phyloP scores from a whole-genome alignment of 2,113 vertebrate species.

The Poecile atricapillus region DNA sequence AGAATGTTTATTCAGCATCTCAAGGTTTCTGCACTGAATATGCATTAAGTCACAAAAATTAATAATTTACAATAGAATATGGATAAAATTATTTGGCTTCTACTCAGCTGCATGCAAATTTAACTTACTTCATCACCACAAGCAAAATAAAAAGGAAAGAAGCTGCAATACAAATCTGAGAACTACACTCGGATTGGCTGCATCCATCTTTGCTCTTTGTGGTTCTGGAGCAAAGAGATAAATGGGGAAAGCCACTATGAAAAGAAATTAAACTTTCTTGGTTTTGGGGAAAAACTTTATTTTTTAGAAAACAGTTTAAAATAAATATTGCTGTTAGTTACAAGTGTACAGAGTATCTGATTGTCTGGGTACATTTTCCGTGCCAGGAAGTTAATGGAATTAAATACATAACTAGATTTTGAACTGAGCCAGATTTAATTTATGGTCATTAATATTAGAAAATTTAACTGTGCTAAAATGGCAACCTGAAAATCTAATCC shows the following conservation, averaged over 20 bases:
- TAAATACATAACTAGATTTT: slow-evolving; percentile 26
- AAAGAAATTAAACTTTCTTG: background rate
- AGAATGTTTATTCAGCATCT: background rate
- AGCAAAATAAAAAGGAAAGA: background rate
- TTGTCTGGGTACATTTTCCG: background rate
- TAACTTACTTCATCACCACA: background rate
- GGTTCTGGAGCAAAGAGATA: background rate
- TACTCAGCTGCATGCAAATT: background rate
- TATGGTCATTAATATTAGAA: slow-evolving; percentile 26
- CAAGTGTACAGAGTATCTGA: background rate
- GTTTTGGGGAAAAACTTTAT: background rate
- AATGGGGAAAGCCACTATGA: background rate
- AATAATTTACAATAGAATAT: slow-evolving; percentile 27
- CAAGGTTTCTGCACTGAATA: background rate
- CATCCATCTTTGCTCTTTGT: background rate
- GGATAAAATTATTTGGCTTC: background rate
- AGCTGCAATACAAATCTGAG: background rate
- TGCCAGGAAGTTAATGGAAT: slow-evolving; percentile 37
- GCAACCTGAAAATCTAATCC: slow-evolving; percentile 18
- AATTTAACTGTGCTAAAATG: slow-evolving; percentile 38
- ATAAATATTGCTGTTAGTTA: background rate
- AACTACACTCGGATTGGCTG: background rate
- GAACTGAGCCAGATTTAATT: slow-evolving; percentile 28
- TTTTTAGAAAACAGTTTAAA: background rate
- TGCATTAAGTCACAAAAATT: slow-evolving; percentile 14